Evolutionary conservation across 2,888 invertebrate genomes (phyloP), one percentile per base, ranked within the genome.

Genomic region (Conops quadrifasciatus): DNA sequence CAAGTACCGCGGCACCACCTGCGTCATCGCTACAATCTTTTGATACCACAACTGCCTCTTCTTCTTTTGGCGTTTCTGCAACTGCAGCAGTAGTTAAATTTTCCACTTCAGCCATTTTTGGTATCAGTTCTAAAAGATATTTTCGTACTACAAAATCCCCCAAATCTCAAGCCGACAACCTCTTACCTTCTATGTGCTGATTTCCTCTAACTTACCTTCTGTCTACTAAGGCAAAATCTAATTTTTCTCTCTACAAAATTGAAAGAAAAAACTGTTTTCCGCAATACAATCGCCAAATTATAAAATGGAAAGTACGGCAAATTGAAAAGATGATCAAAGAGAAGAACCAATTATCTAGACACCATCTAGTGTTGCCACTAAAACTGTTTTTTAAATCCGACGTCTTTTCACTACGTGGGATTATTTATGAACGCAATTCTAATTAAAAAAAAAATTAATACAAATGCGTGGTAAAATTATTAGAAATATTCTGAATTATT

Each of bases 51-150:
- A 76, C 77, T 73, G 80, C 76, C 69, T 79, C 71, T 65, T 76
- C 71, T 65, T 76, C 36, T 36, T 4, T 36, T 36, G 36, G 36
- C 36, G 36, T 36, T 36, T 36, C 36, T 36, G 36, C 36, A 36
- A 36, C 77, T 67, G 77, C 67, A 65, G 76, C 76, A 68, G 75
- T 70, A 24, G 79, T 75, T 67, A 78, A 72, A 76, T 84, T 85
- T 78, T 84, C 85, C 76, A 85, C 82, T 78, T 85, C 85, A 77
- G 85, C 85, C 85, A 85, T 85, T 78, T 75, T n/a, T 53, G 11
- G 19, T 53, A n/a, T 53, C 21, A n/a, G 53, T 43, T 43, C 19
- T 43, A 36, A 26, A 67, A 67, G 16, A 51, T 26, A 62, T 36
- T 19, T 15, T 53, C 9, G 53, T 5, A n/a, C 24, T n/a, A 53